These are phyloP conservation scores for Muscicapa adusta DNA, from an alignment of 2,113 vertebrate species.

Conservation along the genomic window DNA sequence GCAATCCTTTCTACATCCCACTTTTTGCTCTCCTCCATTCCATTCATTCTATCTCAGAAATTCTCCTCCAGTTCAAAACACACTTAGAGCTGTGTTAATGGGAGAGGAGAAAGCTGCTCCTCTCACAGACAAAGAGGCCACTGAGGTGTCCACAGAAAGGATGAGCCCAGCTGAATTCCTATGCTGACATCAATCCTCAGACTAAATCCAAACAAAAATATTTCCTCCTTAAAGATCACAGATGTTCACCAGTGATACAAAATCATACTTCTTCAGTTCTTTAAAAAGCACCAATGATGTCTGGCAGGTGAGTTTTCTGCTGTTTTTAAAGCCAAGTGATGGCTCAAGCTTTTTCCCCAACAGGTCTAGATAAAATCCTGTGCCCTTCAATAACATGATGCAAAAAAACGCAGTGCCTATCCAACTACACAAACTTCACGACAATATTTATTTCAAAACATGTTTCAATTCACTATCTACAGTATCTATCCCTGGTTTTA, in stretches of 20 bases:
- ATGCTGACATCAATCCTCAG: conserved; percentile 32
- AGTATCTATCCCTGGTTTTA: neutral
- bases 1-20: neutral
- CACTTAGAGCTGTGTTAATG: neutral
- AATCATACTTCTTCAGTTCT: neutral
- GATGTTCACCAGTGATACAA: neutral
- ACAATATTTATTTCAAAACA: neutral
- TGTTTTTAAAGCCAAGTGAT: neutral
- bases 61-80: neutral
- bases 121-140: neutral
- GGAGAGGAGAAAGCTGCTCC: neutral
- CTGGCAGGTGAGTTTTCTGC: neutral
- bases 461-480: neutral
- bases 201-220: conserved; percentile 10
- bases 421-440: neutral
- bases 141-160: neutral
- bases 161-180: neutral
- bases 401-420: neutral
- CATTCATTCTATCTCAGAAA: neutral
- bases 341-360: neutral
- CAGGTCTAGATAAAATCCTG: neutral
- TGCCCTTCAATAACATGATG: accelerated
- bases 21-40: neutral
- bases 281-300: neutral
- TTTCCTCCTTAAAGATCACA: neutral